These are phyloP conservation scores for Boloria selene DNA, from an alignment of 2,888 invertebrate genomes.

Conservation along the genomic window DNA sequence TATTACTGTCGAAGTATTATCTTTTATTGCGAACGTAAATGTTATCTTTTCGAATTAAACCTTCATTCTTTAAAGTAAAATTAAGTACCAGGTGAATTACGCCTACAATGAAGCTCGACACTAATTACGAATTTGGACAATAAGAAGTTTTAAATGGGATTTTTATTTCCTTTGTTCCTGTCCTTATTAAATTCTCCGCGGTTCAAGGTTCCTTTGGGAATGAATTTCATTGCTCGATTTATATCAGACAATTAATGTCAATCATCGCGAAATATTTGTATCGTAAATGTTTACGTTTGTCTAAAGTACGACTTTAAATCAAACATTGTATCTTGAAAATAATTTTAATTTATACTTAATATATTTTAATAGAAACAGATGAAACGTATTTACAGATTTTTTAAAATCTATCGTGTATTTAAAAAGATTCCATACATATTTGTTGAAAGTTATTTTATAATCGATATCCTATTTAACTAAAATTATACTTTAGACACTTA, in stretches of 20 bases:
- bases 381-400: too few species aligned
- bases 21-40: background rate
- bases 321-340: too few species aligned
- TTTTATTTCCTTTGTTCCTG: constrained; percentile 37
- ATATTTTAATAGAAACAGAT: too few species aligned
- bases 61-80: constrained; percentile 11
- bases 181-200: constrained; percentile 37
- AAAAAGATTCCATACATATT: too few species aligned
- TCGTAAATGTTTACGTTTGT: background rate
- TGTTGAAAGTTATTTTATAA: too few species aligned
- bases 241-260: constrained; percentile 29
- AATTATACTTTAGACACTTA: too few species aligned
- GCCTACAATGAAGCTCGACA: constrained; percentile 27
- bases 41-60: constrained; percentile 12
- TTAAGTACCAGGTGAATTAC: constrained; percentile 24
- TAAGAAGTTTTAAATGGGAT: constrained; percentile 37
- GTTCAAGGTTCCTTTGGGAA: constrained; percentile 25
- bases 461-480: too few species aligned
- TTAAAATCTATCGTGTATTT: too few species aligned
- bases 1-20: constrained; percentile 1
- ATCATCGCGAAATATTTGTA: constrained; percentile 24
- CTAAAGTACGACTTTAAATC: too few species aligned
- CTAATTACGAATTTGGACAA: constrained; percentile 39
- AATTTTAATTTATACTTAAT: too few species aligned
- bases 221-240: constrained; percentile 26